Conservation (phyloP, 2,113 vertebrate genomes). For the Echinops telfairi region DNA sequence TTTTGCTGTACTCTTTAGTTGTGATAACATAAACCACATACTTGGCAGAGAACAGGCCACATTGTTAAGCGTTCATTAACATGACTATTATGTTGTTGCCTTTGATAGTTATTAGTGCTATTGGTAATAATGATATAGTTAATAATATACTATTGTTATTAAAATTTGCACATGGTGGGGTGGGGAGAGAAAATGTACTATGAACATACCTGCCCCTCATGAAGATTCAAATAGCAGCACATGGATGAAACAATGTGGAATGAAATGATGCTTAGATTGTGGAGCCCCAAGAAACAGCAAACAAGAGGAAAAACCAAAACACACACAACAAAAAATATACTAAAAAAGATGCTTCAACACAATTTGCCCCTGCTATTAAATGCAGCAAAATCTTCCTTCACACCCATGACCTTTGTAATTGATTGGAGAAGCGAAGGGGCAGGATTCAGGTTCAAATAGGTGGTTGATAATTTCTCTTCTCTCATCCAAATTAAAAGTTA, state of each 20-base stretch:
- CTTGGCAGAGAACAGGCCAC: neutral
- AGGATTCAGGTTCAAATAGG: slow-evolving; percentile 82
- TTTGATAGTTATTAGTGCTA: neutral
- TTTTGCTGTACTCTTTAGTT: slow-evolving; percentile 40
- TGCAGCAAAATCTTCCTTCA: slow-evolving; percentile 82
- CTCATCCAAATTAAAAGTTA: slow-evolving; percentile 80
- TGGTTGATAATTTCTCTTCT: slow-evolving; percentile 72
- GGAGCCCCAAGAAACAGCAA: neutral
- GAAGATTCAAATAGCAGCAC: neutral
- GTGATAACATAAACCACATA: neutral
- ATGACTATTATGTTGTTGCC: neutral
- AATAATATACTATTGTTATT: slow-evolving; percentile 10
- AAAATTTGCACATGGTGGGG: neutral
- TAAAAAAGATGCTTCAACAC: slow-evolving; percentile 73
- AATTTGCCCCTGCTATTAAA: slow-evolving; percentile 81
- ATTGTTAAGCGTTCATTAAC: neutral
- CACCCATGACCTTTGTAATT: slow-evolving; percentile 83
- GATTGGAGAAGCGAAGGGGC: slow-evolving; percentile 82
- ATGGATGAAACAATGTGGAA: neutral
- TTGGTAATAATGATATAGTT: slow-evolving; percentile 3
- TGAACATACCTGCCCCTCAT: neutral
- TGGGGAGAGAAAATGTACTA: slow-evolving; percentile 31
- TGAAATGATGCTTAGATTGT: neutral
- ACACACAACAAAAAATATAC: slow-evolving; percentile 65
- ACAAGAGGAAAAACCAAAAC: slow-evolving; percentile 36